These are phyloP conservation scores for Myrmecophaga tridactyla DNA, from an alignment of 2,113 vertebrate species.

Conservation along the genomic window DNA sequence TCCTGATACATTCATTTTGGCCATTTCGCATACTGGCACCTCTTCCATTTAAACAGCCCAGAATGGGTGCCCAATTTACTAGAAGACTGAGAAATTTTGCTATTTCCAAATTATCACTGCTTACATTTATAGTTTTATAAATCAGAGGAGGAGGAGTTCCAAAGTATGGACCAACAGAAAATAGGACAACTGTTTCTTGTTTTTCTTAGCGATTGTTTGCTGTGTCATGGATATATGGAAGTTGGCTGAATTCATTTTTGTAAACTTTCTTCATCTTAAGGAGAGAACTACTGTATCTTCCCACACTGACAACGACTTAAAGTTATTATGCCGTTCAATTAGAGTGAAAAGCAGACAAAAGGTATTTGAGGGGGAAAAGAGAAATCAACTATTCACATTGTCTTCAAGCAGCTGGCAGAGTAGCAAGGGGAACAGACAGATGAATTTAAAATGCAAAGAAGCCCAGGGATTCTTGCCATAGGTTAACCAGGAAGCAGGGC, in stretches of 20 bases:
- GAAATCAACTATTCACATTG: neutral
- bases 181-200: neutral
- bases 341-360: neutral
- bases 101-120: neutral
- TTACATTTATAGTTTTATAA: neutral
- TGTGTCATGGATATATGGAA: neutral
- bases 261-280: neutral
- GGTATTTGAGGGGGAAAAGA: neutral
- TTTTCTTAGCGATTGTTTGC: neutral
- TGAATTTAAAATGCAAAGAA: fast-evolving
- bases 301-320: neutral
- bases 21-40: neutral
- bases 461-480: too few relatives aligned
- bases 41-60: neutral
- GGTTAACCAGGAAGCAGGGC: neutral
- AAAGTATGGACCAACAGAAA: neutral
- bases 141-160: neutral
- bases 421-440: neutral
- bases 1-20: neutral
- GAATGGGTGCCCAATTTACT: neutral
- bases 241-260: neutral
- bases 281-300: neutral
- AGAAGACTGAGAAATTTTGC: neutral
- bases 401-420: neutral
- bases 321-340: neutral